Percentiles rank a stretch among this genome's conserved stretches.
Evolutionary conservation across 2,113 vertebrate genomes (phyloP).

Genomic region (Orthonyx spaldingii): DNA sequence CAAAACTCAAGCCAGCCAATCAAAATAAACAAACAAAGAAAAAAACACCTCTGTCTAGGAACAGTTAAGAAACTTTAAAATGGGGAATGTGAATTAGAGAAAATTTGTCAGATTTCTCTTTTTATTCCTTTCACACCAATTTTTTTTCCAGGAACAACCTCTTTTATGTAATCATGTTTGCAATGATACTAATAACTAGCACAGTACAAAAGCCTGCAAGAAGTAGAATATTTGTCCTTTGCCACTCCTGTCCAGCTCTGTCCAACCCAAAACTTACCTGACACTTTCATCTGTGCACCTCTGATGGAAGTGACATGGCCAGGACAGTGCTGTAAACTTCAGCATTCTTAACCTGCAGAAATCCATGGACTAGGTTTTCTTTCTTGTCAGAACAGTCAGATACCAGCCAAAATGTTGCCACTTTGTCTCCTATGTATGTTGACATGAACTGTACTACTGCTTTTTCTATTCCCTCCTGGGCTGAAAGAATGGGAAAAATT

Average conservation of each 20-base stretch:
- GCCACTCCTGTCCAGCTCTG: background rate
- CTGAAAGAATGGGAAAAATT: background rate
- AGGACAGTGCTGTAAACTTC: background rate
- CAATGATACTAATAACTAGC: background rate
- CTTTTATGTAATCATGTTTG: background rate
- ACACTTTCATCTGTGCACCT: accelerated
- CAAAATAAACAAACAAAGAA: too few relatives aligned
- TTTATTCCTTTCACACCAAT: background rate
- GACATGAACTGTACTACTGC: background rate
- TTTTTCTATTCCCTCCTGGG: background rate
- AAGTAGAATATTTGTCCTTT: background rate
- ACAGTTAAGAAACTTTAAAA: background rate
- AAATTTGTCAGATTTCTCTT: background rate
- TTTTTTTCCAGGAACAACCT: background rate
- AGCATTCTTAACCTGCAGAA: background rate
- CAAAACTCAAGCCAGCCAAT: background rate
- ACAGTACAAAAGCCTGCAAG: background rate
- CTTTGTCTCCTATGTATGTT: background rate
- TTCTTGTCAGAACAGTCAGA: background rate
- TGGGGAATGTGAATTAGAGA: background rate
- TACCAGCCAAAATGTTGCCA: background rate
- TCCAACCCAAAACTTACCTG: background rate
- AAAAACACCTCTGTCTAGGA: background rate
- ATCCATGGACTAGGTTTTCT: background rate
- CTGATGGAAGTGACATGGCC: background rate